Conservation (phyloP, 2,797 vertebrate genomes). For the Garrulus glandarius region DNA sequence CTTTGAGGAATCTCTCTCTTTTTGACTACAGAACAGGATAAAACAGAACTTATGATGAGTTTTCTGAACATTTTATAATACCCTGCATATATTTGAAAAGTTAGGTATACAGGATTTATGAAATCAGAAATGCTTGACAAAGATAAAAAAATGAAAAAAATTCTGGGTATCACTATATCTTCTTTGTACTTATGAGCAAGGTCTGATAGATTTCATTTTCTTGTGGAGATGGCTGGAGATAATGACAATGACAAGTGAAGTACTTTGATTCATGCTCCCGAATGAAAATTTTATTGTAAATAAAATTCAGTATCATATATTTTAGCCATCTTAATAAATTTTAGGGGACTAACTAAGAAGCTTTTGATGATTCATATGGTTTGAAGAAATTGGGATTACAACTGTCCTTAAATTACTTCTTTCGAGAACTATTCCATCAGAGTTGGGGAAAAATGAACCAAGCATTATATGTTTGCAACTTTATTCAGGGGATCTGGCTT, state of each 20-base stretch:
- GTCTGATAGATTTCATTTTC: neutral
- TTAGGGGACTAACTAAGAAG: neutral
- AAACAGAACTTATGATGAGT: neutral
- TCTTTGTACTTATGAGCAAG: neutral
- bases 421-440: neutral
- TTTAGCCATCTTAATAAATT: neutral
- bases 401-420: neutral
- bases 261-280: neutral
- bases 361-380: neutral
- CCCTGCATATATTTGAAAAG: neutral
- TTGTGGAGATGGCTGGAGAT: neutral
- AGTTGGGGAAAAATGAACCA: neutral
- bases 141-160: neutral
- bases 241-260: neutral
- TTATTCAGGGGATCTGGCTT: neutral
- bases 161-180: neutral
- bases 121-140: neutral
- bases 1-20: neutral
- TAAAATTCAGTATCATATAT: neutral
- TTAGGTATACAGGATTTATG: neutral
- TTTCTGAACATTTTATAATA: neutral
- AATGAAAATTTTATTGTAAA: neutral
- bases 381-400: neutral
- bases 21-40: neutral
- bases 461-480: fast-evolving